Conservation (phyloP, 2,797 vertebrate species). For the Anguilla obscura region DNA sequence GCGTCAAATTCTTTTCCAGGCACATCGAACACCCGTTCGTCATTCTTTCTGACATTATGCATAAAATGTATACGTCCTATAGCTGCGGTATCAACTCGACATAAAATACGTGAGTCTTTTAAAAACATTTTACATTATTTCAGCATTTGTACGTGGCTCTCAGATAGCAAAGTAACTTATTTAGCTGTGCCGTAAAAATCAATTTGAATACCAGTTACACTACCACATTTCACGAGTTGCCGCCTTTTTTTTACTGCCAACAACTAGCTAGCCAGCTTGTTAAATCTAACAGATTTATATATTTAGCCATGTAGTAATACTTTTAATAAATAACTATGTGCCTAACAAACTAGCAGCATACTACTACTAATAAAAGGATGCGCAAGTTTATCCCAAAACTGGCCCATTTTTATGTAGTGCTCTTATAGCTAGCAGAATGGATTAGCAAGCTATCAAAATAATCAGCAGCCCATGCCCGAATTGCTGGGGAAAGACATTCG, state of each 20-base stretch:
- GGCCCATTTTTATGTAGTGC: not conserved
- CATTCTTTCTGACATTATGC: not conserved
- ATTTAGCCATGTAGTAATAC: not conserved
- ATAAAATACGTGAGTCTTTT: not conserved
- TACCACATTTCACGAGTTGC: not conserved
- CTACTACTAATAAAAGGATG: not conserved
- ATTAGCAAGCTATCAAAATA: not conserved
- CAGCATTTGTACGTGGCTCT: not conserved
- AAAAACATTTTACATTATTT: not conserved
- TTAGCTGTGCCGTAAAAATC: not conserved
- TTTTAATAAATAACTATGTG: not conserved
- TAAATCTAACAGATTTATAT: not conserved
- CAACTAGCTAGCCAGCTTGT: not conserved
- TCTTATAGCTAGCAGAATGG: not conserved
- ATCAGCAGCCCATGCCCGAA: not conserved
- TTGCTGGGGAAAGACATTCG: not conserved
- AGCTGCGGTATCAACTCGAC: not conserved
- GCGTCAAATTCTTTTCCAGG: not conserved
- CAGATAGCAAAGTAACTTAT: not conserved
- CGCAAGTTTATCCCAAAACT: not conserved
- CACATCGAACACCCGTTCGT: not conserved
- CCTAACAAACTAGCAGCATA: not conserved
- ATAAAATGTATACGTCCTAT: not conserved
- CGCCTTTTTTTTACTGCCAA: slow-evolving; percentile 3
- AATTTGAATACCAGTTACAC: not conserved